Conservation (phyloP, 2,888 invertebrate genomes). For the Ramazzottius varieornatus region DNA sequence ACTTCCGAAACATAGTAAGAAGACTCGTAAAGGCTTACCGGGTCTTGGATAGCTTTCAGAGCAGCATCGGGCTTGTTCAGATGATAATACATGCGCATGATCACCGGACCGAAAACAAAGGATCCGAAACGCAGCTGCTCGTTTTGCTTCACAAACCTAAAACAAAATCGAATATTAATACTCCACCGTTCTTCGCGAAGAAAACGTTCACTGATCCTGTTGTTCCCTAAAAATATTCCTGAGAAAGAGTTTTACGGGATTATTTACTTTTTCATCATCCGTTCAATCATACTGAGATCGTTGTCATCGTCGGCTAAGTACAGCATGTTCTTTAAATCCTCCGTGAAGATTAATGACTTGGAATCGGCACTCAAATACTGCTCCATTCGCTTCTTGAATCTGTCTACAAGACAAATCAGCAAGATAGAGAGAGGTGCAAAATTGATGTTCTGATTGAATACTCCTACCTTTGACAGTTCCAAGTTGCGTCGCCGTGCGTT, state of each 20-base stretch:
- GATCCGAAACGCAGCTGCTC: constrained; percentile 45
- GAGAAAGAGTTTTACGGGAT: background rate
- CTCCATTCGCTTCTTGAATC: constrained; percentile 42
- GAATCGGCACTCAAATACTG: constrained; percentile 30
- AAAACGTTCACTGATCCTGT: background rate
- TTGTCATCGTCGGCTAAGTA: constrained; percentile 36
- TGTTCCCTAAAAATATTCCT: constrained; percentile 16
- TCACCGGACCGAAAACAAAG: constrained; percentile 51
- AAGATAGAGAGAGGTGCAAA: constrained; percentile 5
- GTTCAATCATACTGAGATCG: constrained; percentile 35
- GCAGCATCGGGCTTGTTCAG: constrained; percentile 41
- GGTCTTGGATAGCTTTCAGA: constrained; percentile 17
- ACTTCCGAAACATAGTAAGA: background rate
- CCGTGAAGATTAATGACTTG: constrained; percentile 46
- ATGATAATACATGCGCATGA: constrained; percentile 47
- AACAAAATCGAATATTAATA: background rate
- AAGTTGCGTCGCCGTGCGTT: constrained; percentile 11
- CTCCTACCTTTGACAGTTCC: constrained; percentile 13
- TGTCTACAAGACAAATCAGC: constrained; percentile 28
- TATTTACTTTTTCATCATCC: constrained; percentile 40
- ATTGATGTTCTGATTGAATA: too few relatives aligned
- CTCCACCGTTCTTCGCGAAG: too few relatives aligned
- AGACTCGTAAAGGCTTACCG: constrained; percentile 20
- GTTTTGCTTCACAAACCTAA: constrained; percentile 41
- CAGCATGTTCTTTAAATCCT: constrained; percentile 54